phyloP scores from a whole-genome alignment of 23 tunicate species.

The Oikopleura vanhoeffeni region DNA sequence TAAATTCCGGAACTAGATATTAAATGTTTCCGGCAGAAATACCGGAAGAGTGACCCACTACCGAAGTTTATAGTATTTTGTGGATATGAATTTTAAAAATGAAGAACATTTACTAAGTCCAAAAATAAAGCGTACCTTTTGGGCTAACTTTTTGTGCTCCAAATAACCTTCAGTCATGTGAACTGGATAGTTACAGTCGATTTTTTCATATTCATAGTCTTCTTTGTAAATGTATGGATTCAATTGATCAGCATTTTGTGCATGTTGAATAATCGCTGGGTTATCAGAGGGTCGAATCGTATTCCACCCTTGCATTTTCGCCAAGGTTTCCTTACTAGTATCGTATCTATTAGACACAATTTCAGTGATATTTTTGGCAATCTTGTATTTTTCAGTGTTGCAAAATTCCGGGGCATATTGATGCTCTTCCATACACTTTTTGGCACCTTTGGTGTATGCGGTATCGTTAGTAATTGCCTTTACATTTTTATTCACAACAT shows the following conservation, averaged over 20 bases:
- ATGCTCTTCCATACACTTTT: background rate
- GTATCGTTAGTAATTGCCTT: background rate
- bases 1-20: too few species aligned
- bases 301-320: slow-evolving; percentile 3
- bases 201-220: slow-evolving; percentile 18
- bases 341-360: background rate
- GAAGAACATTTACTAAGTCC: too few species aligned
- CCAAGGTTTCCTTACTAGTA: background rate
- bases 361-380: slow-evolving; percentile 9
- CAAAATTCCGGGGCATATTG: slow-evolving; percentile 14
- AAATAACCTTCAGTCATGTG: background rate
- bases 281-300: slow-evolving; percentile 13
- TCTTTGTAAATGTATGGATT: slow-evolving; percentile 15
- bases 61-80: too few species aligned
- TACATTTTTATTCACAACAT: background rate
- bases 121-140: background rate
- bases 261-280: background rate
- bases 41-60: too few species aligned
- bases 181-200: slow-evolving; percentile 1
- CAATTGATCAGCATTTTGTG: slow-evolving; percentile 13
- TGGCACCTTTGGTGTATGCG: background rate
- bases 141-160: background rate
- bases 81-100: too few species aligned
- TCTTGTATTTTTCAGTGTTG: slow-evolving; percentile 1
- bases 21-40: too few species aligned